Evolutionary conservation across 2,113 vertebrate genomes (phyloP).

Genomic region (Elanus axillaris): DNA sequence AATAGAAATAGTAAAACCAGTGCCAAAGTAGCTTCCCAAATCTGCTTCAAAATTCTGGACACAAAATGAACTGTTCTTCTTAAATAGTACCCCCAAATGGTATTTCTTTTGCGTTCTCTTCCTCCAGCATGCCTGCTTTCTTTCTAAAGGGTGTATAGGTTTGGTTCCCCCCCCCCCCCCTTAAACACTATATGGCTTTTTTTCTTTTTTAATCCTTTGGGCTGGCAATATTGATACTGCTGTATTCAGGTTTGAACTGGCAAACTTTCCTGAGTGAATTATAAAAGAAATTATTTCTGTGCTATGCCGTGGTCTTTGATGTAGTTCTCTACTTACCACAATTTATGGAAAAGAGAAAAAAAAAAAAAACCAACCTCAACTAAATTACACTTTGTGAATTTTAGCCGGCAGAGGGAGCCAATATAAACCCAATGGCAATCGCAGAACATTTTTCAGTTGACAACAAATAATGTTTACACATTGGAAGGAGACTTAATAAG

Average conservation of each 20-base stretch:
- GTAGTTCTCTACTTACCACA: not conserved
- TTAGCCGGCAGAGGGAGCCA: slow-evolving; percentile 48
- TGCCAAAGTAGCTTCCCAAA: not conserved
- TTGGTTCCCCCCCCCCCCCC: too few relatives aligned
- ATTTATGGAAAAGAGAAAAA: not conserved
- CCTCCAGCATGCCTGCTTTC: not conserved
- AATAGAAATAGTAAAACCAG: not conserved
- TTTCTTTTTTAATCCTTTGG: not conserved
- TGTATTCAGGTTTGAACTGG: not conserved
- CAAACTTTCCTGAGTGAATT: not conserved
- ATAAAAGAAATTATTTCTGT: not conserved
- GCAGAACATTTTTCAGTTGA: not conserved
- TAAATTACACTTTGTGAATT: not conserved
- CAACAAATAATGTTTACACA: not conserved
- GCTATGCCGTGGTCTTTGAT: not conserved
- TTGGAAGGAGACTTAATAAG: not conserved
- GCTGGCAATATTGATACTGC: not conserved
- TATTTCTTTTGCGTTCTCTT: not conserved
- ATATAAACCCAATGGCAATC: slow-evolving; percentile 15
- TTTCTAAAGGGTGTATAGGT: not conserved
- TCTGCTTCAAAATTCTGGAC: not conserved
- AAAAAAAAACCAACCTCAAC: not conserved
- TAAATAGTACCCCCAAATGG: not conserved
- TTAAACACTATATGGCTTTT: accelerated
- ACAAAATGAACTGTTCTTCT: not conserved